Conservation (phyloP, 2,113 vertebrate species). For the Myotis davidii region DNA sequence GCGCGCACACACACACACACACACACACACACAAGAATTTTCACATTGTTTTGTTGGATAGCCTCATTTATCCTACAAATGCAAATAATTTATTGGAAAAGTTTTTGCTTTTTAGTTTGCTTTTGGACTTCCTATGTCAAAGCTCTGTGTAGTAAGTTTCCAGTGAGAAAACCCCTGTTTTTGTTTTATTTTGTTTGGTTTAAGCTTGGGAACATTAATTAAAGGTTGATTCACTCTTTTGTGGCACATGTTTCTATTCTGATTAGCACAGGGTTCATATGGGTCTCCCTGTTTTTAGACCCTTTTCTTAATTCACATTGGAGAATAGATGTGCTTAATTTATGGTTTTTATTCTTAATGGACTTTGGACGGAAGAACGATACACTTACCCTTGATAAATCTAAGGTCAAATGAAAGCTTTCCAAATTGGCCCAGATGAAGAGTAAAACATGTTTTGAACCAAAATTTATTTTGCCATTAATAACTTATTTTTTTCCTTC, state of each 20-base stretch:
- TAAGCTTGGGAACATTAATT: slow-evolving; percentile 13
- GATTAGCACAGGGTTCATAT: not conserved
- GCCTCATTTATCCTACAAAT: slow-evolving; percentile 49
- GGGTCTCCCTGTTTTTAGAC: not conserved
- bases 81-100: slow-evolving; percentile 25
- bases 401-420: slow-evolving; percentile 37
- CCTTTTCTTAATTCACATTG: not conserved
- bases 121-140: not conserved
- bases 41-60: slow-evolving; percentile 28
- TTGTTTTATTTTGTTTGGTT: slow-evolving; percentile 41
- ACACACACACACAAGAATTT: not conserved
- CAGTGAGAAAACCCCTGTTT: slow-evolving; percentile 25
- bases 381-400: not conserved
- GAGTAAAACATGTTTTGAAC: slow-evolving; percentile 55
- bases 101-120: slow-evolving; percentile 49
- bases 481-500: slow-evolving; percentile 47
- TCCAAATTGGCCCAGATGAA: slow-evolving; percentile 35
- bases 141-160: slow-evolving; percentile 25
- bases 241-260: not conserved
- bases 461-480: slow-evolving; percentile 50
- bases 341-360: not conserved
- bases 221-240: not conserved
- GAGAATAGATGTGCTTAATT: not conserved
- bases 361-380: not conserved
- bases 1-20: too few species aligned